Evolutionary conservation across 2,113 vertebrate genomes (phyloP).

Genomic region (Peromyscus maniculatus): DNA sequence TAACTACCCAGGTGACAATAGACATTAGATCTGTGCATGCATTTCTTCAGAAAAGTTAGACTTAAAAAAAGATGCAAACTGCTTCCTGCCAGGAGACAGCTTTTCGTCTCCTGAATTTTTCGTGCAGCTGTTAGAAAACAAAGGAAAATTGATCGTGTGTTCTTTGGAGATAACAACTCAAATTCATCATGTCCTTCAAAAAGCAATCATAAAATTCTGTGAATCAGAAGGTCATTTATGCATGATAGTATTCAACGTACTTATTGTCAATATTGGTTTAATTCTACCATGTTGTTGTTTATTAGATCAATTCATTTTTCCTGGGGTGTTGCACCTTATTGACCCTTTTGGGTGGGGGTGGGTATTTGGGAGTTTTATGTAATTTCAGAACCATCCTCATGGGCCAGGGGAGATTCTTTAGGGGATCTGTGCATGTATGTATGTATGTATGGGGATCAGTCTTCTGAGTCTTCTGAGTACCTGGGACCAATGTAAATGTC

Average conservation of each 20-base stretch:
- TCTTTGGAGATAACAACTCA: neutral
- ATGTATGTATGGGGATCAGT: neutral
- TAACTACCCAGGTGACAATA: neutral
- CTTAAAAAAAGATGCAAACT: neutral
- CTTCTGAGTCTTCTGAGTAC: neutral
- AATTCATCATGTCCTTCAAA: neutral
- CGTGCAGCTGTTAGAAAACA: neutral
- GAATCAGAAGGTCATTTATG: neutral
- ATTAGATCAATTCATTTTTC: neutral
- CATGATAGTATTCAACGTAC: neutral
- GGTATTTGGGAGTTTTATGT: neutral
- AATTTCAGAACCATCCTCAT: neutral
- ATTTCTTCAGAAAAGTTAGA: neutral
- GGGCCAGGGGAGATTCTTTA: neutral
- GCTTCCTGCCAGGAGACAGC: neutral
- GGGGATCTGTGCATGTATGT: neutral
- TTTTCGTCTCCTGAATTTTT: neutral
- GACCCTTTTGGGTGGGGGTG: neutral
- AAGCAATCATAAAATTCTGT: neutral
- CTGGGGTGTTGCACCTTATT: neutral
- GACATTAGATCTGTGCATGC: neutral
- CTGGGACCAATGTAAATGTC: neutral
- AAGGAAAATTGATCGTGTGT: neutral
- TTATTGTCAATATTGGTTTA: neutral
- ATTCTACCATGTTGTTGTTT: neutral